Evolutionary conservation across 2,797 vertebrate species (phyloP).

Genomic region (Lindbergichthys nudifrons): DNA sequence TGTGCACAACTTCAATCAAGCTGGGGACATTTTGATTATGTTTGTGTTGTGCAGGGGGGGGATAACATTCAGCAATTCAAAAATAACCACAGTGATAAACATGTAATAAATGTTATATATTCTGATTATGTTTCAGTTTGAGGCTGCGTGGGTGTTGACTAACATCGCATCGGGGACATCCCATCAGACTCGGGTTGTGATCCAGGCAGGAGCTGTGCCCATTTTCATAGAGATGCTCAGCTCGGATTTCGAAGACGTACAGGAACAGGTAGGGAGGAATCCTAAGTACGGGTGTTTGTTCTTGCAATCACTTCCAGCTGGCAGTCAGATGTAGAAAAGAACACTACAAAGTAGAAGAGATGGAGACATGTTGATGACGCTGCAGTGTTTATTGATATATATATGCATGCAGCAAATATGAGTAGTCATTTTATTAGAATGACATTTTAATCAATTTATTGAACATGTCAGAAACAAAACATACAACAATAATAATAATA

Average conservation of each 20-base stretch:
- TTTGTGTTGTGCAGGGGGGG: background rate
- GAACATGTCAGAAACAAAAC: no score
- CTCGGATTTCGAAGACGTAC: slow-evolving; percentile 97
- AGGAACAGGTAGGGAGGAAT: slow-evolving; percentile 90
- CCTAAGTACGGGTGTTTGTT: no score
- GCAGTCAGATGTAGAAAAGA: no score
- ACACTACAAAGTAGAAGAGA: no score
- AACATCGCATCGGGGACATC: slow-evolving; percentile 98
- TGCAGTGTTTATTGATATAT: no score
- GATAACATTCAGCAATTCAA: background rate
- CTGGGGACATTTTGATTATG: background rate
- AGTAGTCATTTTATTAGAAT: no score
- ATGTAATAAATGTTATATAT: background rate
- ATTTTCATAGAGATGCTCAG: slow-evolving; percentile 96
- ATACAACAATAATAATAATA: no score
- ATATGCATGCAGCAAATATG: no score
- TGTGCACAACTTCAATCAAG: slow-evolving; percentile 4
- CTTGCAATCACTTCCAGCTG: no score
- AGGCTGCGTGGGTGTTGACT: slow-evolving; percentile 97
- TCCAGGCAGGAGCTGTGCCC: slow-evolving; percentile 96
- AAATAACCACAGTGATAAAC: background rate
- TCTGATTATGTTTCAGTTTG: slow-evolving; percentile 85
- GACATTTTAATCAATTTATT: no score
- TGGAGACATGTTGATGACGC: no score
- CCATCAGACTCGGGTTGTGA: slow-evolving; percentile 95